Percentiles rank a stretch among this genome's conserved stretches.
phyloP scores from a whole-genome alignment of 1,140 invertebrate species.

The Battus philenor region DNA sequence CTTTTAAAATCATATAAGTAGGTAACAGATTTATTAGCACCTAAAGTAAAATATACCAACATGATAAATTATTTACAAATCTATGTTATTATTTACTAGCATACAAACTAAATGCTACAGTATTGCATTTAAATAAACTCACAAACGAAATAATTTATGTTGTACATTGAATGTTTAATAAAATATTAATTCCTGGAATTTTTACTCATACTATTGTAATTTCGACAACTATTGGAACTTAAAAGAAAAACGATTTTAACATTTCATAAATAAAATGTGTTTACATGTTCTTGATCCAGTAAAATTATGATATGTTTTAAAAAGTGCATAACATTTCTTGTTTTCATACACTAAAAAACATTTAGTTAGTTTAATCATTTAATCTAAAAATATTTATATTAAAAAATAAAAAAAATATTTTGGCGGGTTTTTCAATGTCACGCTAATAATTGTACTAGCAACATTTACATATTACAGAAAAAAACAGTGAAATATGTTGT shows the following conservation, averaged over 20 bases:
- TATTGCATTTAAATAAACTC: constrained; percentile 57
- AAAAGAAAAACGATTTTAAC: constrained; percentile 2
- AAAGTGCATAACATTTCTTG: constrained; percentile 11
- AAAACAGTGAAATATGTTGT: constrained; percentile 9
- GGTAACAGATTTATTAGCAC: constrained; percentile 57
- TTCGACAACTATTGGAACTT: too few relatives aligned
- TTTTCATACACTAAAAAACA: constrained; percentile 14
- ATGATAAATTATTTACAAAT: constrained; percentile 64
- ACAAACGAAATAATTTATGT: constrained; percentile 69
- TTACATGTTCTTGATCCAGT: constrained; percentile 2
- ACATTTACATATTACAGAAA: constrained; percentile 14
- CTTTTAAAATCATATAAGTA: constrained; percentile 34
- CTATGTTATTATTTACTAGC: constrained; percentile 58
- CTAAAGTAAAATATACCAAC: constrained; percentile 65
- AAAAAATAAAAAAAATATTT: constrained; percentile 14
- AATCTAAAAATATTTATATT: constrained; percentile 12
- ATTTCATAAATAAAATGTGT: neutral
- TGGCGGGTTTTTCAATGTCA: constrained; percentile 18
- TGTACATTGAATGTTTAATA: constrained; percentile 49
- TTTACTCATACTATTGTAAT: too few relatives aligned
- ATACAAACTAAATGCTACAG: constrained; percentile 61
- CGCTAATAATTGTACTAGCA: constrained; percentile 24
- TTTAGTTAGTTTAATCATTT: constrained; percentile 10
- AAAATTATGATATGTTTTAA: constrained; percentile 19
- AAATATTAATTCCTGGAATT: constrained; percentile 28